Percentiles rank a stretch among this genome's conserved stretches.
Conservation (phyloP, 1,140 invertebrate species). For the silkworm (Bombyx mori) region DNA sequence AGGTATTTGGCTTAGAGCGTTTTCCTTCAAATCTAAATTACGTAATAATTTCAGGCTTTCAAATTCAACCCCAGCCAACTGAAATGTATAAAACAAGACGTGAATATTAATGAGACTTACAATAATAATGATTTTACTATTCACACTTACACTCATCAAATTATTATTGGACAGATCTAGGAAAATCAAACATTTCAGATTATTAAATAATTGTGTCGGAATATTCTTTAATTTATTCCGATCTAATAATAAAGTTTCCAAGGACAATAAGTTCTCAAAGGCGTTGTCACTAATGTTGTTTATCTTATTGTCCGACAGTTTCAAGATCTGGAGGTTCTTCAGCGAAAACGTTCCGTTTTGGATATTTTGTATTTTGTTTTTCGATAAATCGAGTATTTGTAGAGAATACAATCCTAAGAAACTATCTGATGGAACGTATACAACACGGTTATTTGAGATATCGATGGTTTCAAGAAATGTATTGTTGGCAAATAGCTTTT, state of each 20-base stretch:
- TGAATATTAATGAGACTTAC: not conserved
- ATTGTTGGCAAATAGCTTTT: slow-evolving; percentile 75
- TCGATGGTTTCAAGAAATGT: slow-evolving; percentile 77
- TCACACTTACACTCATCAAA: slow-evolving; percentile 47
- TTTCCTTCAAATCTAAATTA: slow-evolving; percentile 59
- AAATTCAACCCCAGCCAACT: slow-evolving; percentile 60
- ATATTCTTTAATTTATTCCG: slow-evolving; percentile 71
- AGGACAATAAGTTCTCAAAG: slow-evolving; percentile 68
- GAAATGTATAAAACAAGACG: slow-evolving; percentile 13
- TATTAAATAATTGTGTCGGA: slow-evolving; percentile 43
- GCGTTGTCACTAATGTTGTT: slow-evolving; percentile 70
- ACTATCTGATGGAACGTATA: slow-evolving; percentile 70
- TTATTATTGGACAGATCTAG: slow-evolving; percentile 59
- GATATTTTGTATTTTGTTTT: slow-evolving; percentile 73
- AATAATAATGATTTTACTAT: not conserved
- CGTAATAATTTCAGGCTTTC: slow-evolving; percentile 43
- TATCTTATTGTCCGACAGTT: slow-evolving; percentile 76
- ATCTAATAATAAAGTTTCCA: slow-evolving; percentile 73
- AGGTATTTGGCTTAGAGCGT: slow-evolving; percentile 71
- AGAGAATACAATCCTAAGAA: slow-evolving; percentile 69
- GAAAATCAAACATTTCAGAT: slow-evolving; percentile 46
- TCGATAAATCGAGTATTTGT: slow-evolving; percentile 74
- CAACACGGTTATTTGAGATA: slow-evolving; percentile 79
- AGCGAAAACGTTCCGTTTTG: slow-evolving; percentile 74
- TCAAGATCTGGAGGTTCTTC: slow-evolving; percentile 70